Conservation (phyloP, 37 sponge, comb jelly and placozoan species). For the Agelas oroides region DNA sequence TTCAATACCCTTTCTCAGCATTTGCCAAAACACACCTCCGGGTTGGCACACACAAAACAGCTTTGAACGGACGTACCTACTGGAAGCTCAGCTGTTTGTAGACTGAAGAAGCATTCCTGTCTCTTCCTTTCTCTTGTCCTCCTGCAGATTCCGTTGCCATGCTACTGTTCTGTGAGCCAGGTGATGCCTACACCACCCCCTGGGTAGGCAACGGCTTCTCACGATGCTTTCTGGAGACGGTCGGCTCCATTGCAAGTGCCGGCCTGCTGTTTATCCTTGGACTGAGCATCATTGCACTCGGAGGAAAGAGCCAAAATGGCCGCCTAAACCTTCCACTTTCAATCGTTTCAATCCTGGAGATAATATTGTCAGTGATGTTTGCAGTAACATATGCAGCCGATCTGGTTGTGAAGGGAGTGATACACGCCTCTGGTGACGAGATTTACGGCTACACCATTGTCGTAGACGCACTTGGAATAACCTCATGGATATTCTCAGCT, state of each 20-base stretch:
- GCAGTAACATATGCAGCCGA: constrained; percentile 46
- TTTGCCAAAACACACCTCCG: too few relatives aligned
- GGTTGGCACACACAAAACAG: too few relatives aligned
- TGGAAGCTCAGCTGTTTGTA: too few relatives aligned
- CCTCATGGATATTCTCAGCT: constrained; percentile 61
- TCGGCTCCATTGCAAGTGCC: constrained; percentile 43
- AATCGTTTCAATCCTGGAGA: background rate
- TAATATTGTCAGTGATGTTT: constrained; percentile 8
- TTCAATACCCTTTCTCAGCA: too few relatives aligned
- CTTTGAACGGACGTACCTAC: too few relatives aligned
- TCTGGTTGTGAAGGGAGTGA: constrained; percentile 33
- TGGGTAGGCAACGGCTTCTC: constrained; percentile 76
- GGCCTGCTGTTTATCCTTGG: constrained; percentile 69
- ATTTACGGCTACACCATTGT: constrained; percentile 73
- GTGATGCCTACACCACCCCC: constrained; percentile 52
- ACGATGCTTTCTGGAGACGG: constrained; percentile 72
- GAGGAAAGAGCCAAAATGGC: background rate
- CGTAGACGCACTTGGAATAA: constrained; percentile 39
- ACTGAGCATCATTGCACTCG: constrained; percentile 44
- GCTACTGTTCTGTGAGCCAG: constrained; percentile 75
- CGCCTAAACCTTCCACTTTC: background rate
- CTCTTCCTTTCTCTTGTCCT: too few relatives aligned
- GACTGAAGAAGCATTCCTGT: too few relatives aligned
- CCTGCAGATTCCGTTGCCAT: background rate
- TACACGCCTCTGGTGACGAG: constrained; percentile 35